A percentile compares a stretch with the other conserved stretches of the same genome.
phyloP scores from a whole-genome alignment of 2,113 vertebrate genomes.

The Microtus pennsylvanicus region DNA sequence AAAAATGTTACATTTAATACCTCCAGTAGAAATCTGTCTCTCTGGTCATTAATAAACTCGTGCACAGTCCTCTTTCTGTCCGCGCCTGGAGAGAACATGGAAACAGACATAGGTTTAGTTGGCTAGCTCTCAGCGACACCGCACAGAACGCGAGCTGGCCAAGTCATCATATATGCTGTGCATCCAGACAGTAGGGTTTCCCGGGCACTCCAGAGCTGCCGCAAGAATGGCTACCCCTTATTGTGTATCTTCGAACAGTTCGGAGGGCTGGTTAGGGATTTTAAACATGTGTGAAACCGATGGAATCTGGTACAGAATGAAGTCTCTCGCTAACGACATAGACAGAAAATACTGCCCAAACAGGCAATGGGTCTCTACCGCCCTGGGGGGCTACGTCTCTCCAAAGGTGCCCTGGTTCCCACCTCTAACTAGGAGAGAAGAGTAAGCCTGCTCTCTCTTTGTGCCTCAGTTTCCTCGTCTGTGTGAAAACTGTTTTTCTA shows the following conservation, averaged over 20 bases:
- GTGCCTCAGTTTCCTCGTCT: neutral
- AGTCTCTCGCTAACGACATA: neutral
- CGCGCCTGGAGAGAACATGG: conserved; percentile 78
- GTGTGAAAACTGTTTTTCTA: neutral
- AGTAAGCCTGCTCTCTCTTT: neutral
- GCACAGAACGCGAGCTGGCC: neutral
- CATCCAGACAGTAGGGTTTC: neutral
- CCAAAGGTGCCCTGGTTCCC: neutral
- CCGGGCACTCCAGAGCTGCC: neutral
- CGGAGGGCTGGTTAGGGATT: neutral
- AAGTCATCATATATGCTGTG: neutral
- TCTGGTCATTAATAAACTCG: conserved; percentile 84
- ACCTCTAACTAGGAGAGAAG: neutral
- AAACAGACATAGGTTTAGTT: conserved; percentile 57
- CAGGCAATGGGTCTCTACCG: neutral
- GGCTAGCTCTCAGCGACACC: neutral
- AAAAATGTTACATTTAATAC: conserved; percentile 77
- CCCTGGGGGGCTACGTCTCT: neutral
- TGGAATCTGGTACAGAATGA: neutral
- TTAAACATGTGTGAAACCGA: neutral
- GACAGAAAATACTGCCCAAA: neutral
- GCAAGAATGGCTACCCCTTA: neutral
- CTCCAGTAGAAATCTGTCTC: conserved; percentile 84
- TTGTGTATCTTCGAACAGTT: neutral
- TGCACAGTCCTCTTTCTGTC: conserved; percentile 75